Evolutionary conservation across 2,113 vertebrate species (phyloP).

Genomic region (Chaetorhynchus papuensis): DNA sequence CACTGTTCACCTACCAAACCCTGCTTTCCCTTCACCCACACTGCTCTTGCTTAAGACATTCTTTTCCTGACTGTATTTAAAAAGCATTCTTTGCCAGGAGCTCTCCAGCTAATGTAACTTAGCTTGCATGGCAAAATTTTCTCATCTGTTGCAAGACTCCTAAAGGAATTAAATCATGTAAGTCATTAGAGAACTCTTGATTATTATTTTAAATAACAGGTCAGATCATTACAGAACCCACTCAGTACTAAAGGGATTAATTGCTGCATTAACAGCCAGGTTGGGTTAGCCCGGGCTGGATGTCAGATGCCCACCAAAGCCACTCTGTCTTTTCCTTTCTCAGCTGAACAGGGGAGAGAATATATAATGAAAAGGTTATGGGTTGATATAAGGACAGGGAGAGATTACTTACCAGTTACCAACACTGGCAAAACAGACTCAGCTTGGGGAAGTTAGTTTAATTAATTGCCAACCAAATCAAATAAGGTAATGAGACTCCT

Average conservation of each 20-base stretch:
- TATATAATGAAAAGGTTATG: not conserved
- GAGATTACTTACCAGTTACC: not conserved
- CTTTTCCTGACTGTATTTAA: not conserved
- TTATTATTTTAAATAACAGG: conserved; percentile 5
- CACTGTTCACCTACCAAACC: not conserved
- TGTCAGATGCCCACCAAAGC: not conserved
- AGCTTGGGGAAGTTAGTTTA: not conserved
- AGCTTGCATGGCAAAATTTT: not conserved
- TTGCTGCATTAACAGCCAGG: not conserved
- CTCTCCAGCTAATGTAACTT: not conserved
- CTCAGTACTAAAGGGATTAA: conserved; percentile 14
- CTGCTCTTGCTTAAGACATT: not conserved
- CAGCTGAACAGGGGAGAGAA: not conserved
- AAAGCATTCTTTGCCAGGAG: not conserved
- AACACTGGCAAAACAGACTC: not conserved
- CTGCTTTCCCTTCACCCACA: not conserved
- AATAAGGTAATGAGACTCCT: not conserved
- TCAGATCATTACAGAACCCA: not conserved
- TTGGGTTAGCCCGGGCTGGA: not conserved
- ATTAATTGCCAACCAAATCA: not conserved
- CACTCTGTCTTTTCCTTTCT: not conserved
- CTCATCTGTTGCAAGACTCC: not conserved
- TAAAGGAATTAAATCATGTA: not conserved
- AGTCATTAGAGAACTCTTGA: conserved; percentile 4
- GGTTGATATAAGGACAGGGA: not conserved